These are phyloP conservation scores for Lymantria dispar DNA, from an alignment of 2,888 invertebrate genomes.

Conservation along the genomic window DNA sequence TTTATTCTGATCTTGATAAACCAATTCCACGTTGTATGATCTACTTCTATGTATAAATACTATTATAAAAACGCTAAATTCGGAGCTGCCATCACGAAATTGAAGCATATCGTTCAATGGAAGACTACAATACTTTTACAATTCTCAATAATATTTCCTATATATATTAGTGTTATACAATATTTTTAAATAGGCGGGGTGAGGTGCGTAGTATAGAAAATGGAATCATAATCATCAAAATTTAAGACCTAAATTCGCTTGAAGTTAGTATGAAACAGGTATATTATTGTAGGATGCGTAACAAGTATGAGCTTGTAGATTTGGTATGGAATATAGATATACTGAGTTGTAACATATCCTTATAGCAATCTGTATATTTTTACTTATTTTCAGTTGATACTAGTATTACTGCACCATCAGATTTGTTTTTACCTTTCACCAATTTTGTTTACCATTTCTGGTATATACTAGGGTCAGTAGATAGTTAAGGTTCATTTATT, in stretches of 20 bases:
- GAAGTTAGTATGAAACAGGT: slow-evolving; percentile 50
- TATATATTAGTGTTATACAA: slow-evolving; percentile 78
- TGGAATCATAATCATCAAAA: slow-evolving; percentile 58
- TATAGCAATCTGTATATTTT: slow-evolving; percentile 15
- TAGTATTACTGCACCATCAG: no score
- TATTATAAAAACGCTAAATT: slow-evolving; percentile 46
- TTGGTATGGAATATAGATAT: slow-evolving; percentile 54
- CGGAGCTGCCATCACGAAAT: slow-evolving; percentile 77
- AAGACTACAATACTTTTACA: slow-evolving; percentile 78
- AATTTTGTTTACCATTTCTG: no score
- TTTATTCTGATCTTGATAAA: slow-evolving; percentile 19
- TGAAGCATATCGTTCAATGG: slow-evolving; percentile 80
- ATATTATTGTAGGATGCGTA: slow-evolving; percentile 64
- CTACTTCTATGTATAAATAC: slow-evolving; percentile 27
- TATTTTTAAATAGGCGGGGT: slow-evolving; percentile 64
- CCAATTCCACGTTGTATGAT: slow-evolving; percentile 16
- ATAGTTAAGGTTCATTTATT: no score
- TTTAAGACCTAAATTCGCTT: slow-evolving; percentile 56
- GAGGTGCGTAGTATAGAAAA: slow-evolving; percentile 55
- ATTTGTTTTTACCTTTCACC: no score
- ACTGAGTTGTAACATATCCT: slow-evolving; percentile 33
- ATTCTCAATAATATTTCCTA: slow-evolving; percentile 79
- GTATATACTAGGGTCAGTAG: no score
- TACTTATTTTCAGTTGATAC: no score
- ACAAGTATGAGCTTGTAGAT: slow-evolving; percentile 75